Evolutionary conservation across 2,888 invertebrate genomes (phyloP), one percentile per base, ranked within the genome.

Genomic region (Mythimna pallens): DNA sequence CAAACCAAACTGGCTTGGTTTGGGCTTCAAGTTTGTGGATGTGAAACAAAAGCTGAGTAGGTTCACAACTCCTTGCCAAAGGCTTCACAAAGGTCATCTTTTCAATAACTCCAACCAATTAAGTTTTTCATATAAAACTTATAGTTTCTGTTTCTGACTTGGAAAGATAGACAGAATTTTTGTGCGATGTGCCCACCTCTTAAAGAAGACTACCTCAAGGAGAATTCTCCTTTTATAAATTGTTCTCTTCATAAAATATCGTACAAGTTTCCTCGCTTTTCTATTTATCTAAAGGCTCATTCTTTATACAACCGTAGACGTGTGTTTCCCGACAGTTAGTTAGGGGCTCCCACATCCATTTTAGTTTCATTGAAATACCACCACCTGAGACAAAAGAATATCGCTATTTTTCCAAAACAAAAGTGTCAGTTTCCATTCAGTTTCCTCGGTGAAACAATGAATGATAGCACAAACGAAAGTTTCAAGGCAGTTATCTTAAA

Each of bases 381-480:
- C 78, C 85, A 86, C 85, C 83, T 84, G 78, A 89, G 86, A 88
- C 88, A 89, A 90, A 90, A 89, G 87, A 88, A 87, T 86, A 87
- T 87, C 80, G 80, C 86, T 84, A 85, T 89, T 89, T 83, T 88
- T 90, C 85, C 73, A 78, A 86, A 89, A 90, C 81, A 89, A 90
- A 88, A 90, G 86, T 90, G 91, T 89, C 87, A 85, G 84, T 82
- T 82, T 79, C 81, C 87, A 90, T 91, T 93, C 90, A 88, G 88
- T 87, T 90, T 87, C 85, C 81, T 81, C 85, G 71, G 83, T 86
- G 87, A 92, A 93, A 94, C 94, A 94, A 93, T 93, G 93, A 93
- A 92, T 93, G 92, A 93, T 93, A 90, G 89, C 89, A 94, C 93
- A 95, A 94, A 94, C 92, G 89, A 92, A 93, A 89, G 92, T 91